Conservation (phyloP, 2,888 invertebrate species). For the Scaptomyza parva region DNA sequence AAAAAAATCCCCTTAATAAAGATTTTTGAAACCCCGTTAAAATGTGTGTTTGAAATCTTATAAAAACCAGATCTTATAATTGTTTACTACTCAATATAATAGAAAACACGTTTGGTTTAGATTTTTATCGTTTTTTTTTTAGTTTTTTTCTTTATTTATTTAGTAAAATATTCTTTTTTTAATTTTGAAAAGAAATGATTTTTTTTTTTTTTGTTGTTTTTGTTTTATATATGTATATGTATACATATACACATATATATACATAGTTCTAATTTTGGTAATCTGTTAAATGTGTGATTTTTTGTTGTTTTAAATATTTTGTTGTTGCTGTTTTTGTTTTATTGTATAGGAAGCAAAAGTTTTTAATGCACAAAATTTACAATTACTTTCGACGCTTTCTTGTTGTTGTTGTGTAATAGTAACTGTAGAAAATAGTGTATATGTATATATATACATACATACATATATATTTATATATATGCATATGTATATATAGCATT, state of each 20-base stretch:
- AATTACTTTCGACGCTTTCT: slow-evolving; percentile 53
- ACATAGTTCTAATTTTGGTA: slow-evolving; percentile 64
- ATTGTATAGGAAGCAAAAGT: slow-evolving; percentile 76
- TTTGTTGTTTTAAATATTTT: slow-evolving; percentile 19
- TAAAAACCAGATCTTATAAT: too few species aligned
- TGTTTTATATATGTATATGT: slow-evolving; percentile 55
- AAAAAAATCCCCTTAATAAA: slow-evolving; percentile 65
- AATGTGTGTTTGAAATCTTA: neutral
- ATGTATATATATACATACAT: slow-evolving; percentile 48
- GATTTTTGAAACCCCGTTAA: slow-evolving; percentile 73
- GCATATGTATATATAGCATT: slow-evolving; percentile 49
- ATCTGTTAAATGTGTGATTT: slow-evolving; percentile 55
- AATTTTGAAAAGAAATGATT: slow-evolving; percentile 64
- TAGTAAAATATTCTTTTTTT: slow-evolving; percentile 77
- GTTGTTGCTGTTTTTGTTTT: slow-evolving; percentile 48
- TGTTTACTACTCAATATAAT: neutral
- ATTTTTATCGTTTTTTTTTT: slow-evolving; percentile 69
- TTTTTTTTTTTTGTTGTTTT: slow-evolving; percentile 45
- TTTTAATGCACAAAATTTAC: slow-evolving; percentile 75
- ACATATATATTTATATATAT: slow-evolving; percentile 42
- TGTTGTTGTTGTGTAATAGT: slow-evolving; percentile 62
- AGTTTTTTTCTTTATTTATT: slow-evolving; percentile 62
- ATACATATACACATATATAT: slow-evolving; percentile 57
- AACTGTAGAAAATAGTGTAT: slow-evolving; percentile 72
- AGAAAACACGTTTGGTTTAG: slow-evolving; percentile 28